These are phyloP conservation scores for Pipra filicauda DNA, from an alignment of 2,113 vertebrate genomes.

Conservation along the genomic window DNA sequence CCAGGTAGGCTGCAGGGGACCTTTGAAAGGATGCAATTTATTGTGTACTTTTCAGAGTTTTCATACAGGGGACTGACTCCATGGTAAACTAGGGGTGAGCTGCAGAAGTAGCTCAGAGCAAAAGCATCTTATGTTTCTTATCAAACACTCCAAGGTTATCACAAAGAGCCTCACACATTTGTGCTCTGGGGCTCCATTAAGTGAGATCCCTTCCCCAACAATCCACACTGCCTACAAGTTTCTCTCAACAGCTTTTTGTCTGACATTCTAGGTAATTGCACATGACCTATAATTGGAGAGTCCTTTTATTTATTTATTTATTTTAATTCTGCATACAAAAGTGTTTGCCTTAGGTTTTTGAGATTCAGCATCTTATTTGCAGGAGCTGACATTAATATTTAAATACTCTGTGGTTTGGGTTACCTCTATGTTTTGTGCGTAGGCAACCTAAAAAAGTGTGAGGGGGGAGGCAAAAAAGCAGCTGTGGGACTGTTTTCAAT, in stretches of 20 bases:
- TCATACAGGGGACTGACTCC: neutral
- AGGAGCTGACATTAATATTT: neutral
- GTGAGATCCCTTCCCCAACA: neutral
- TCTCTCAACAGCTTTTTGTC: neutral
- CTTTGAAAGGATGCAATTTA: neutral
- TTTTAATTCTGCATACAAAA: neutral
- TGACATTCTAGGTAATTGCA: constrained; percentile 16
- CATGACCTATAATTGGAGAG: neutral
- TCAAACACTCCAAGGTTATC: constrained; percentile 47
- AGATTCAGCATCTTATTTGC: neutral
- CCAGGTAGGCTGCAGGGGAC: neutral
- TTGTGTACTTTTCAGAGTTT: neutral
- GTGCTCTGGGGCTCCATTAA: neutral
- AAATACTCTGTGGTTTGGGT: neutral
- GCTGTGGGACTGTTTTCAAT: neutral
- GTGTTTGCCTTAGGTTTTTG: neutral
- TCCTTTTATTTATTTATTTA: neutral
- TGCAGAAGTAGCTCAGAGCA: neutral
- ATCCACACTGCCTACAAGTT: neutral
- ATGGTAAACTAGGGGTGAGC: neutral
- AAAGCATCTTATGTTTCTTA: constrained; percentile 10
- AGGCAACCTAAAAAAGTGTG: neutral
- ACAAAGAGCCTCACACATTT: neutral
- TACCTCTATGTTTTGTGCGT: neutral
- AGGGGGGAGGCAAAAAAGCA: neutral